Percentiles rank a stretch among this genome's conserved stretches.
phyloP scores from a whole-genome alignment of 2,797 vertebrate species.

The Pipistrellus pipistrellus region DNA sequence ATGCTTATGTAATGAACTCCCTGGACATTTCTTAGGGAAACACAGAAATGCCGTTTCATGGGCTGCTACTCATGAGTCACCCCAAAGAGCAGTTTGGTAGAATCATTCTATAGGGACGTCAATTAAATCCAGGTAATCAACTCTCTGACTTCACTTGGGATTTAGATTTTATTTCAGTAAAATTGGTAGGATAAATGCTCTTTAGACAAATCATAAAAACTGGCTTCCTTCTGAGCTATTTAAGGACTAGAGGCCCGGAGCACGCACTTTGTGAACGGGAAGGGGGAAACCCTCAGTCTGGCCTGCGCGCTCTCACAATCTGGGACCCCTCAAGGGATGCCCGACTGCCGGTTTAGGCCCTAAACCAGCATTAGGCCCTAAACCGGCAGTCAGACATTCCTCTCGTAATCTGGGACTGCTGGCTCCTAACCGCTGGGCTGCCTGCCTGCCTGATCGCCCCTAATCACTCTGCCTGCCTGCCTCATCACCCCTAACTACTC shows the following conservation, averaged over 20 bases:
- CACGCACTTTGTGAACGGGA: no score
- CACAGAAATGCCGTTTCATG: neutral
- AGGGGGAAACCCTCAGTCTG: no score
- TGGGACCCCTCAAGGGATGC: no score
- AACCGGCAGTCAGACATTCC: no score
- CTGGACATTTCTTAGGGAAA: neutral
- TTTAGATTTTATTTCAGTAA: constrained; percentile 6
- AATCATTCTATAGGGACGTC: neutral
- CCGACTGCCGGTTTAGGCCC: no score
- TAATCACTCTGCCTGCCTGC: no score
- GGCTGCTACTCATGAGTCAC: neutral
- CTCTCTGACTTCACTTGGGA: constrained; percentile 17
- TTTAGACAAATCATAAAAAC: constrained; percentile 28
- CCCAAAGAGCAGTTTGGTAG: neutral
- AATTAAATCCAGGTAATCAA: neutral
- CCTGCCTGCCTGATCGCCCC: no score
- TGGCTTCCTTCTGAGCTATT: constrained; percentile 50
- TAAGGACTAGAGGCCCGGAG: neutral
- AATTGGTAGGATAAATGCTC: neutral
- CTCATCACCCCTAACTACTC: no score
- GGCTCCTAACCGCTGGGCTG: no score
- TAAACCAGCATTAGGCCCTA: no score
- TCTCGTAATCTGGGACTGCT: no score
- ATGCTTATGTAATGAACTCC: neutral
- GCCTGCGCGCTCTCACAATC: no score